Conservation (phyloP, 92 coral and sea anemone genomes). For the Zoanthus sansibaricus region DNA sequence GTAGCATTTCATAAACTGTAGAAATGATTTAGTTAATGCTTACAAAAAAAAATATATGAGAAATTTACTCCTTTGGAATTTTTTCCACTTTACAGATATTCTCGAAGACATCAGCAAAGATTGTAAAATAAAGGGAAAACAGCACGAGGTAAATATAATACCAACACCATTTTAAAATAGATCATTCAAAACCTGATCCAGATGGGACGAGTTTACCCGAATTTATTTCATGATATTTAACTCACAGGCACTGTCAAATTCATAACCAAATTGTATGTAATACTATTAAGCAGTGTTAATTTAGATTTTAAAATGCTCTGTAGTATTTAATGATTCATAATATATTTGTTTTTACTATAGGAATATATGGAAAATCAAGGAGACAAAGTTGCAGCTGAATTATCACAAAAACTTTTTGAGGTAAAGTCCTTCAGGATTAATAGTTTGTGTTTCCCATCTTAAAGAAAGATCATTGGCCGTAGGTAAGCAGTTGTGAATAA, state of each 20-base stretch:
- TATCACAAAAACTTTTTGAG: conserved; percentile 90
- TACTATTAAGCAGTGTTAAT: background rate
- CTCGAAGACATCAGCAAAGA: conserved; percentile 91
- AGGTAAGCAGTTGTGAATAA: no score
- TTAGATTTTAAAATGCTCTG: background rate
- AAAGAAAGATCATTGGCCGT: no score
- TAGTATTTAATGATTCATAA: no score
- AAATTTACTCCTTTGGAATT: background rate
- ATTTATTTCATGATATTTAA: no score
- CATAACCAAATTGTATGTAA: background rate
- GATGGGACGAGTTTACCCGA: no score
- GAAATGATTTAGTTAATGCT: background rate
- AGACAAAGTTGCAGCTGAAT: conserved; percentile 84
- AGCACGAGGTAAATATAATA: conserved; percentile 53
- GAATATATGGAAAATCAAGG: conserved; percentile 69
- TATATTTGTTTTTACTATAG: conserved; percentile 32
- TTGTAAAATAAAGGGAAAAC: conserved; percentile 64
- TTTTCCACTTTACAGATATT: conserved; percentile 62
- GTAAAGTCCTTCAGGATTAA: conserved; percentile 36
- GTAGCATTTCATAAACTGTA: conserved; percentile 32
- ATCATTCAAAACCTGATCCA: no score
- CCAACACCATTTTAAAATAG: background rate
- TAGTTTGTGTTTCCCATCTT: no score
- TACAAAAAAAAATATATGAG: background rate
- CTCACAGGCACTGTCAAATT: no score